Percentiles rank a stretch among this genome's conserved stretches.
These are phyloP conservation scores for Macropodus opercularis DNA, from an alignment of 2,797 vertebrate species.

Conservation along the genomic window DNA sequence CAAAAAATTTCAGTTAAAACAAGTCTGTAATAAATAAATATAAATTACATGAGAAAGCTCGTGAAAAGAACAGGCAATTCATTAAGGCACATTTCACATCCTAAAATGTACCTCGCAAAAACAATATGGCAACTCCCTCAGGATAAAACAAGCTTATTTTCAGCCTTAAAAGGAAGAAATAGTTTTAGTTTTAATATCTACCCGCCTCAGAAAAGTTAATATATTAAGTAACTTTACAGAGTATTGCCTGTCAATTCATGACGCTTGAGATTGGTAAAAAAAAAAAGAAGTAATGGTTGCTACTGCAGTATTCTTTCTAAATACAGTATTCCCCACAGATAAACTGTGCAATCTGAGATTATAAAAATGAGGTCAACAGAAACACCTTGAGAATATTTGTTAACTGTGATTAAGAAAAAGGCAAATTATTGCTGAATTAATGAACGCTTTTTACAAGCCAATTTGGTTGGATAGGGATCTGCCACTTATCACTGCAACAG, in stretches of 20 bases:
- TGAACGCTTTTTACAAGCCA: slow-evolving; percentile 57
- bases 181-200: slow-evolving; percentile 69
- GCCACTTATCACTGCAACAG: slow-evolving; percentile 40
- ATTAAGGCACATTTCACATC: slow-evolving; percentile 79
- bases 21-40: slow-evolving; percentile 85
- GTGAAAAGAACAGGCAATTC: slow-evolving; percentile 73
- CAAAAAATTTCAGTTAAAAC: slow-evolving; percentile 78
- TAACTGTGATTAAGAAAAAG: slow-evolving; percentile 35
- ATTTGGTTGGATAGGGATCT: slow-evolving; percentile 71
- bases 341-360: slow-evolving; percentile 64
- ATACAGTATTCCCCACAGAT: slow-evolving; percentile 54
- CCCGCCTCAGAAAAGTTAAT: slow-evolving; percentile 73
- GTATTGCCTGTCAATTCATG: slow-evolving; percentile 56
- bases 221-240: slow-evolving; percentile 66
- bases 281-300: slow-evolving; percentile 28
- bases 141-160: slow-evolving; percentile 75
- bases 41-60: slow-evolving; percentile 81
- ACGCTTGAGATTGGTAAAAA: slow-evolving; percentile 47
- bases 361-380: too few species aligned
- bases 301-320: slow-evolving; percentile 47
- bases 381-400: slow-evolving; percentile 40
- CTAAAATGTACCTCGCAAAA: slow-evolving; percentile 77
- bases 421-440: slow-evolving; percentile 62
- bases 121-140: slow-evolving; percentile 75
- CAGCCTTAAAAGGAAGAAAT: slow-evolving; percentile 67